These are phyloP conservation scores for Diabrotica virgifera DNA, from an alignment of 1,140 invertebrate genomes.

Conservation along the genomic window DNA sequence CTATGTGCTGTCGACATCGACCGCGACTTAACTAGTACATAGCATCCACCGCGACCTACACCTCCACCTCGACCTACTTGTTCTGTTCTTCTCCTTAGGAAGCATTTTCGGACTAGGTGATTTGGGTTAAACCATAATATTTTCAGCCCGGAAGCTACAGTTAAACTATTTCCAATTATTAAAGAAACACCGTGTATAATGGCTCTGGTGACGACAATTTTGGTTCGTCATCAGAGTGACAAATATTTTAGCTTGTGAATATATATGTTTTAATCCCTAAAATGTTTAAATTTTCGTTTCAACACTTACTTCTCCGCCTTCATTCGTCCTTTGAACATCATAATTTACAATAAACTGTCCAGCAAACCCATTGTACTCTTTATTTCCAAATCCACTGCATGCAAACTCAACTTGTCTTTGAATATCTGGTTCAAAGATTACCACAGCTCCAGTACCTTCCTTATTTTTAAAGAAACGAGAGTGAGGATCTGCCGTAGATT, in stretches of 20 bases:
- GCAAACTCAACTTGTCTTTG: slow-evolving; percentile 50
- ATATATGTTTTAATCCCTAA: not conserved
- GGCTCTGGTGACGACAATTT: too few relatives aligned
- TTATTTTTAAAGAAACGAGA: slow-evolving; percentile 29
- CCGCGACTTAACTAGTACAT: too few relatives aligned
- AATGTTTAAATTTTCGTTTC: too few relatives aligned
- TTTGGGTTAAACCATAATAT: too few relatives aligned
- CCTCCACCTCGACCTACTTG: too few relatives aligned
- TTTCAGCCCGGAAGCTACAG: too few relatives aligned
- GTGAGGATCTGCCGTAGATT: slow-evolving; percentile 31
- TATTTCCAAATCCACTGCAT: slow-evolving; percentile 30
- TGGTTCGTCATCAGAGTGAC: slow-evolving; percentile 31
- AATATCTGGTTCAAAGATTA: slow-evolving; percentile 50
- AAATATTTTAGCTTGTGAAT: not conserved
- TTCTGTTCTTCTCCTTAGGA: too few relatives aligned
- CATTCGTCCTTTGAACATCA: slow-evolving; percentile 54
- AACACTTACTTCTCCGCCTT: slow-evolving; percentile 51
- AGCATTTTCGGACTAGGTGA: too few relatives aligned
- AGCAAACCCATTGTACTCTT: slow-evolving; percentile 51
- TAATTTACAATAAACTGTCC: slow-evolving; percentile 65
- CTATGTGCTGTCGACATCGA: too few relatives aligned
- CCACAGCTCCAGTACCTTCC: slow-evolving; percentile 22
- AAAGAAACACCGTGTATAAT: too few relatives aligned
- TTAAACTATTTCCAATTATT: too few relatives aligned
- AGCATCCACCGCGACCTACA: too few relatives aligned